Conservation (phyloP, 2,888 invertebrate genomes). For the Cryptocephalus moraei region DNA sequence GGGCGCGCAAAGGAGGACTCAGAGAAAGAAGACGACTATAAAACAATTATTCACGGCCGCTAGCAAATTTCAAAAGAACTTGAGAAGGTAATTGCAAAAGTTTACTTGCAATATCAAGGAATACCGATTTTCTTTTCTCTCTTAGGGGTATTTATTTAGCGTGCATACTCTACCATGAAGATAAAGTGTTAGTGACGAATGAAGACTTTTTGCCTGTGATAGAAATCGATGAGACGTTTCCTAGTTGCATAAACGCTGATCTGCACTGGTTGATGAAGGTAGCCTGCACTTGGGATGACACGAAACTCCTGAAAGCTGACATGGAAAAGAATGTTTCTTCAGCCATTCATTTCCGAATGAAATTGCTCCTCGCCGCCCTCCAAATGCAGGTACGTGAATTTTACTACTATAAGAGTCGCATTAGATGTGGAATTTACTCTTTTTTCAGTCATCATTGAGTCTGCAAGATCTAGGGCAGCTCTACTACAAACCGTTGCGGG, state of each 20-base stretch:
- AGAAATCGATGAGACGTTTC: conserved; percentile 93
- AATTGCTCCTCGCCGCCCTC: conserved; percentile 82
- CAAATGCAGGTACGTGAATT: conserved; percentile 84
- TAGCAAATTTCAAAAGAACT: conserved; percentile 91
- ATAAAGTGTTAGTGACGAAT: conserved; percentile 90
- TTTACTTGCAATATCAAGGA: background rate
- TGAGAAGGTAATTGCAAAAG: conserved; percentile 54
- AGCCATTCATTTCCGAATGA: conserved; percentile 83
- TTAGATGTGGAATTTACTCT: background rate
- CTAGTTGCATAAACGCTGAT: conserved; percentile 82
- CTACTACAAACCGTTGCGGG: conserved; percentile 82
- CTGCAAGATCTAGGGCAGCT: conserved; percentile 91
- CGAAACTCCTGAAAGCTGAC: conserved; percentile 69
- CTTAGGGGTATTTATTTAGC: conserved; percentile 87
- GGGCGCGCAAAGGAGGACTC: conserved; percentile 51
- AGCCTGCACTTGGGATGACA: conserved; percentile 95
- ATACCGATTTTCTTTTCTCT: conserved; percentile 14
- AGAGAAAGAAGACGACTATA: conserved; percentile 79
- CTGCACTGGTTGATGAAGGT: conserved; percentile 94
- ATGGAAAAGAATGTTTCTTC: conserved; percentile 91
- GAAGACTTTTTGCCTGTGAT: conserved; percentile 96
- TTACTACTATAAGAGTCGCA: too few species aligned
- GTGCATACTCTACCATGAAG: conserved; percentile 89
- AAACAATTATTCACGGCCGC: conserved; percentile 92
- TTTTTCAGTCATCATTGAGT: conserved; percentile 31